Evolutionary conservation across 2,888 invertebrate genomes (phyloP).

Genomic region (Euplagia quadripunctaria): DNA sequence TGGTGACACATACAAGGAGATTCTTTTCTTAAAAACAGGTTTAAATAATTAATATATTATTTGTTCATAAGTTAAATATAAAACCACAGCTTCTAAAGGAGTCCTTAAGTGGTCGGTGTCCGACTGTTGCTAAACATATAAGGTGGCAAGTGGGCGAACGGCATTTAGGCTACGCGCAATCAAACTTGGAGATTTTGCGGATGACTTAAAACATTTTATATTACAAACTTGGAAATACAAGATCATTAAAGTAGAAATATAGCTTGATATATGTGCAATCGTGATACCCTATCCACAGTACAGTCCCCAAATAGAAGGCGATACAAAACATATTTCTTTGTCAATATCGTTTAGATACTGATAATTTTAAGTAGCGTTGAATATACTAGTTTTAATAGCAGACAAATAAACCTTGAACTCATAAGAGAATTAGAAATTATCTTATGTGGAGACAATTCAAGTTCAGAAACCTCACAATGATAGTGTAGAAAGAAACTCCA

Average conservation of each 20-base stretch:
- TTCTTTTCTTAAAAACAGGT: conserved; percentile 2
- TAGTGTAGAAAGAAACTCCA: conserved; percentile 44
- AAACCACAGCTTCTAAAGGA: conserved; percentile 46
- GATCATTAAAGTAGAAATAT: conserved; percentile 50
- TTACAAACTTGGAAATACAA: conserved; percentile 71
- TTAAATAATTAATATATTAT: conserved; percentile 13
- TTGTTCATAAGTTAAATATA: conserved; percentile 28
- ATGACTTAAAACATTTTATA: conserved; percentile 70
- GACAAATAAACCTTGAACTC: background rate
- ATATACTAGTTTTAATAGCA: background rate
- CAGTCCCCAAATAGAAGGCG: too few relatives aligned
- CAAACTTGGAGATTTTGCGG: conserved; percentile 67
- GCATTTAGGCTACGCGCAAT: conserved; percentile 70
- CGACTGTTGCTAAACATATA: conserved; percentile 66
- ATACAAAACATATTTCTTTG: too few relatives aligned
- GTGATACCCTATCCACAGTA: conserved; percentile 11
- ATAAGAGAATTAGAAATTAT: background rate
- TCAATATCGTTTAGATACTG: background rate
- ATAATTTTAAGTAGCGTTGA: background rate
- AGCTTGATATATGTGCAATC: conserved; percentile 33
- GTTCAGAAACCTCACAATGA: conserved; percentile 36
- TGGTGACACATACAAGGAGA: background rate
- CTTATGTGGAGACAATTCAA: background rate
- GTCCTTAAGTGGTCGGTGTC: conserved; percentile 68
- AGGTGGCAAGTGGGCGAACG: conserved; percentile 78